Evolutionary conservation across 2,113 vertebrate species (phyloP).

Genomic region (Plectropomus leopardus): DNA sequence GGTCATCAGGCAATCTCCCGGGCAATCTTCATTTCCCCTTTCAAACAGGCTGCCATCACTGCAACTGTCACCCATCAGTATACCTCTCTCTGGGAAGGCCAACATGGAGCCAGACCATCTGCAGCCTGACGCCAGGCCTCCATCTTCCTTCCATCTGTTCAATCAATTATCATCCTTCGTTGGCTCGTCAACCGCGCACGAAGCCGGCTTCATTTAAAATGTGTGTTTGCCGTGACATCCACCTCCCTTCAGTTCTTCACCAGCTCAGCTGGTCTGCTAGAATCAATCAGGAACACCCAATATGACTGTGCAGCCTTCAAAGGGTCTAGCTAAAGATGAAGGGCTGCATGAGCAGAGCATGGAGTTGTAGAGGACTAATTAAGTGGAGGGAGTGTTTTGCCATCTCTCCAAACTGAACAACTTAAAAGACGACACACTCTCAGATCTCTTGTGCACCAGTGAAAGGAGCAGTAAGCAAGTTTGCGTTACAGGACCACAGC

Average conservation of each 20-base stretch:
- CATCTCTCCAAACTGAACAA: conserved; percentile 63
- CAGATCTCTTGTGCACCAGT: conserved; percentile 53
- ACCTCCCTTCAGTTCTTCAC: conserved; percentile 30
- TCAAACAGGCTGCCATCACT: conserved; percentile 29
- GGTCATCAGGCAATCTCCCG: conserved; percentile 7
- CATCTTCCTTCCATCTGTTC: conserved; percentile 26
- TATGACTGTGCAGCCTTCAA: conserved; percentile 57
- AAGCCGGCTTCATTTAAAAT: conserved; percentile 32
- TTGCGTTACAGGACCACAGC: neutral
- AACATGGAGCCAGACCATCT: conserved; percentile 16
- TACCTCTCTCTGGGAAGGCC: conserved; percentile 20
- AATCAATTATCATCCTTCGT: conserved; percentile 16
- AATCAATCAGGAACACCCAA: conserved; percentile 45
- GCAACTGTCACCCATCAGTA: conserved; percentile 8
- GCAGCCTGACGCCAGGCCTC: neutral
- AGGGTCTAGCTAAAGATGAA: conserved; percentile 60
- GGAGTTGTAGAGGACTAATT: conserved; percentile 69
- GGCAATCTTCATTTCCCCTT: conserved; percentile 11
- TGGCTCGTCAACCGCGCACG: neutral
- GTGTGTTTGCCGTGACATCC: conserved; percentile 20
- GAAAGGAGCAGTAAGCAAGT: conserved; percentile 8
- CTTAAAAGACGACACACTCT: conserved; percentile 62
- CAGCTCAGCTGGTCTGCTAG: conserved; percentile 45
- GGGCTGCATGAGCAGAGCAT: conserved; percentile 48
- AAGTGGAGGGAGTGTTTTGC: conserved; percentile 44